Conservation (phyloP, 2,113 vertebrate genomes). For the Hyperoodon ampullatus region DNA sequence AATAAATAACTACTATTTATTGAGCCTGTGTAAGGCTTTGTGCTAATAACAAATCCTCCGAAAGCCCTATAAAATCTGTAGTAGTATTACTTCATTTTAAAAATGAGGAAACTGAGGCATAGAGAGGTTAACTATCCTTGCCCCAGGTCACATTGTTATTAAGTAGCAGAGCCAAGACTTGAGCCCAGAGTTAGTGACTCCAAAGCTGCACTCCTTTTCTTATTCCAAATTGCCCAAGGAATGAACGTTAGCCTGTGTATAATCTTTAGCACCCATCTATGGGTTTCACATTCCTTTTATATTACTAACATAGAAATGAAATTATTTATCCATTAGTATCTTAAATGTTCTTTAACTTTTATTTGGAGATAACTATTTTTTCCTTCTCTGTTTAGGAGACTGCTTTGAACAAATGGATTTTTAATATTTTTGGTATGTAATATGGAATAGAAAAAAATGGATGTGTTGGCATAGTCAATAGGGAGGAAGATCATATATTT, state of each 20-base stretch:
- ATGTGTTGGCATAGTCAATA: not conserved
- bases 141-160: not conserved
- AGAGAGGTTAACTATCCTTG: not conserved
- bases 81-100: not conserved
- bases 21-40: not conserved
- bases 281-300: not conserved
- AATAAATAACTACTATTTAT: not conserved
- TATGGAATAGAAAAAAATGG: not conserved
- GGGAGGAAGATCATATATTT: not conserved
- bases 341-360: not conserved
- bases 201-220: not conserved
- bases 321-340: not conserved
- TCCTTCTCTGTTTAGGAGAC: not conserved
- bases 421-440: not conserved
- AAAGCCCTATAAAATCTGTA: not conserved
- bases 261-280: not conserved
- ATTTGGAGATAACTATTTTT: conserved; percentile 5
- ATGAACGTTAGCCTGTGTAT: not conserved
- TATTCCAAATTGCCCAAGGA: not conserved
- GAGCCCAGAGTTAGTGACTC: not conserved
- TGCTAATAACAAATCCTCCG: not conserved
- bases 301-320: not conserved
- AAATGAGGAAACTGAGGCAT: not conserved
- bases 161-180: not conserved
- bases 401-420: not conserved